These are phyloP conservation scores for Brachypteracias leptosomus DNA, from an alignment of 2,113 vertebrate species.

Conservation along the genomic window DNA sequence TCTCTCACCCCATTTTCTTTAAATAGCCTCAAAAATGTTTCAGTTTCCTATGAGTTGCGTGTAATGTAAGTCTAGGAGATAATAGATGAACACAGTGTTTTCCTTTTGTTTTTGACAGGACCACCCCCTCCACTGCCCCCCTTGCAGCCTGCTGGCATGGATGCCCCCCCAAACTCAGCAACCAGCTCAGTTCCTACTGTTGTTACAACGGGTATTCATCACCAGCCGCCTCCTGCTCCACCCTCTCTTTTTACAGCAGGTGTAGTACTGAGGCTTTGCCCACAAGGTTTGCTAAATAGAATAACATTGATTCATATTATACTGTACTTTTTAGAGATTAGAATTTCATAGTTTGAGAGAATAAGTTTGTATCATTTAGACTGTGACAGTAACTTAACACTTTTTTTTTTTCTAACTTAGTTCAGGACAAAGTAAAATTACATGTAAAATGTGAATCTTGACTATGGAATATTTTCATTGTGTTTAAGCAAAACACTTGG, in stretches of 20 bases:
- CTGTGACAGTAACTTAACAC: neutral
- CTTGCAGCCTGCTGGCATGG: constrained; percentile 92
- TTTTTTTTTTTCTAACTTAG: neutral
- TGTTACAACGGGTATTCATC: constrained; percentile 92
- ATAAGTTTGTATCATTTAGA: neutral
- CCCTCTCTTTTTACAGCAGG: constrained; percentile 88
- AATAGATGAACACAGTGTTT: neutral
- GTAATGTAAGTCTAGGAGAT: neutral
- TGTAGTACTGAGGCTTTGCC: constrained; percentile 77
- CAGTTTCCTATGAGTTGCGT: neutral
- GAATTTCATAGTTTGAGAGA: neutral
- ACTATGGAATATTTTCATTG: neutral
- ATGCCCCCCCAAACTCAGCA: constrained; percentile 92
- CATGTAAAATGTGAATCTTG: neutral
- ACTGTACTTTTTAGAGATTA: neutral
- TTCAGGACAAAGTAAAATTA: neutral
- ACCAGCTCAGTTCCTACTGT: constrained; percentile 94
- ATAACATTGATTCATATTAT: constrained; percentile 60
- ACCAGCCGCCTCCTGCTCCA: constrained; percentile 86
- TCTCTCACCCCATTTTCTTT: neutral
- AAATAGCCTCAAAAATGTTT: neutral
- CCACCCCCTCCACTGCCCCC: constrained; percentile 94
- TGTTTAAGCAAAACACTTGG: neutral
- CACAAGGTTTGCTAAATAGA: constrained; percentile 69
- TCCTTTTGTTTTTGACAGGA: constrained; percentile 75